These are phyloP conservation scores for Sylvia atricapilla DNA, from an alignment of 2,113 vertebrate species.

Conservation along the genomic window DNA sequence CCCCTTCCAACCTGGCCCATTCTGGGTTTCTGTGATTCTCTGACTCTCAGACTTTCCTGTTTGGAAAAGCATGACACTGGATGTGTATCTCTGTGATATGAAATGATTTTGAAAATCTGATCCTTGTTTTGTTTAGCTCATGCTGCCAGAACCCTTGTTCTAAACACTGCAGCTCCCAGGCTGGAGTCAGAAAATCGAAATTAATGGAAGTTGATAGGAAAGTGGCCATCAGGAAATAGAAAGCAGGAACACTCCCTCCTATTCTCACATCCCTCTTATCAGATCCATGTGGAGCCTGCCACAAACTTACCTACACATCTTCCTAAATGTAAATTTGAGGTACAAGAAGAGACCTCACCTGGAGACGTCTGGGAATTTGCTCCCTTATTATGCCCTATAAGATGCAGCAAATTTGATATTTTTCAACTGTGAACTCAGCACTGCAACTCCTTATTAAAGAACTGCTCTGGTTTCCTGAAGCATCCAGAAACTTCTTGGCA, in stretches of 20 bases:
- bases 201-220: neutral
- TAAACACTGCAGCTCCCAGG: neutral
- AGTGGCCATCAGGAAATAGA: neutral
- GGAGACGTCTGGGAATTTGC: neutral
- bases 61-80: neutral
- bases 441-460: neutral
- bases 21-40: neutral
- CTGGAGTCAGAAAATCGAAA: neutral
- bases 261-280: neutral
- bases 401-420: neutral
- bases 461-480: neutral
- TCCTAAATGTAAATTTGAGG: neutral
- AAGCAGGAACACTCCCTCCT: neutral
- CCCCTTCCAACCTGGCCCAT: neutral
- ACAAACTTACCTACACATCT: neutral
- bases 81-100: neutral
- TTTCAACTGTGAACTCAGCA: neutral
- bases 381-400: neutral
- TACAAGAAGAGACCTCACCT: neutral
- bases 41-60: neutral
- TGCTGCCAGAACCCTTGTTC: neutral
- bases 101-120: neutral
- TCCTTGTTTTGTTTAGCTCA: neutral
- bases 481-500: neutral
- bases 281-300: neutral